A percentile compares a stretch with the other conserved stretches of the same genome.
These are phyloP conservation scores for Meghimatium bilineatum DNA, from an alignment of 2,888 invertebrate genomes.

Conservation along the genomic window DNA sequence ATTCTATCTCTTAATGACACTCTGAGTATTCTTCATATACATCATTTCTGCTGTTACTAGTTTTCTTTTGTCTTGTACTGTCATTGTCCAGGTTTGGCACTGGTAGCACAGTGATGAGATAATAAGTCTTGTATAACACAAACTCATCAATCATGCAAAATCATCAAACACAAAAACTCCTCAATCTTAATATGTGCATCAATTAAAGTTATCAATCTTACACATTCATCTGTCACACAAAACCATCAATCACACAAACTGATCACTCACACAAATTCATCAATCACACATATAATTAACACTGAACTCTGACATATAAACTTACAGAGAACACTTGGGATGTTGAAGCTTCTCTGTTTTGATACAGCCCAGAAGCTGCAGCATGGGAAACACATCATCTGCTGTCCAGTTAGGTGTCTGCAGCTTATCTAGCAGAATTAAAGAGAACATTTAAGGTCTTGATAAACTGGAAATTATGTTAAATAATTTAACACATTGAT, in stretches of 20 bases:
- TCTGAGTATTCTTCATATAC: no score
- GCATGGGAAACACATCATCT: slow-evolving; percentile 68
- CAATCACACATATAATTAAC: neutral
- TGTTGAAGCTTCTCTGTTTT: slow-evolving; percentile 73
- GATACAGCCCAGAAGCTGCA: slow-evolving; percentile 72
- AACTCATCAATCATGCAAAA: neutral
- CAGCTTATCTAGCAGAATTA: slow-evolving; percentile 56
- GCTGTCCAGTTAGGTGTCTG: slow-evolving; percentile 63
- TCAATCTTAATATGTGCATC: no score
- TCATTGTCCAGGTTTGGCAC: no score
- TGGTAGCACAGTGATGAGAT: no score
- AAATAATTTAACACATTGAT: no score
- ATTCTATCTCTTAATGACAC: no score
- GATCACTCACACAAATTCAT: neutral
- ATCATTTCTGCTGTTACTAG: no score
- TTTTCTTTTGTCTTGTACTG: no score
- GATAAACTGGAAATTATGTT: no score
- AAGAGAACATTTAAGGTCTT: neutral
- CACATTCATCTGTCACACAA: neutral
- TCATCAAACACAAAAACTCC: neutral
- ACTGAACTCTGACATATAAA: neutral
- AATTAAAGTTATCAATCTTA: neutral
- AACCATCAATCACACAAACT: neutral
- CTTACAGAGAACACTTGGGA: slow-evolving; percentile 65
- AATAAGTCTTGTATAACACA: no score